Conservation (phyloP, 2,113 vertebrate species). For the Tyto alba region DNA sequence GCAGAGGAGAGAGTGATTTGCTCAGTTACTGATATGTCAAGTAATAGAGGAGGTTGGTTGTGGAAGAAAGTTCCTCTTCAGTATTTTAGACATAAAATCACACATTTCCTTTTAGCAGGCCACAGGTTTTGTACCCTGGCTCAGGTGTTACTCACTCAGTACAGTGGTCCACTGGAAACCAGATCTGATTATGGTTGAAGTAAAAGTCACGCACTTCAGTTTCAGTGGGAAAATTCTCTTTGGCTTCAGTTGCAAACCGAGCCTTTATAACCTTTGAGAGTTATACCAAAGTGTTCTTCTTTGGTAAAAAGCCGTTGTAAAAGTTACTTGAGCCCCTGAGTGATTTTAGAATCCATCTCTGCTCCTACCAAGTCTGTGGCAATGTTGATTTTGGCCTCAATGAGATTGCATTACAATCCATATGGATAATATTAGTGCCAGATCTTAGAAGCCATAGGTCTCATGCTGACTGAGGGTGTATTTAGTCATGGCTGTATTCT, state of each 20-base stretch:
- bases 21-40: neutral
- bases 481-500: neutral
- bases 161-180: neutral
- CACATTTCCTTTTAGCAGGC: neutral
- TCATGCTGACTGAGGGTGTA: neutral
- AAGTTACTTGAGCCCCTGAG: neutral
- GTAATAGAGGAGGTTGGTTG: neutral
- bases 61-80: neutral
- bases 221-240: neutral
- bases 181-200: neutral
- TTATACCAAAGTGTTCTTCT: neutral
- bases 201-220: neutral
- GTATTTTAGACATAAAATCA: neutral
- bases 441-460: neutral
- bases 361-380: neutral
- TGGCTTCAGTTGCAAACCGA: neutral
- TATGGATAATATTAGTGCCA: neutral
- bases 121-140: neutral
- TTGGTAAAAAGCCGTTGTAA: neutral
- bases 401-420: neutral
- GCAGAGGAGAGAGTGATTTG: neutral
- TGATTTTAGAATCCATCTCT: neutral
- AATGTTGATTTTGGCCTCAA: neutral
- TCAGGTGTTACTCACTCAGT: neutral
- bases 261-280: neutral